A percentile compares a stretch with the other conserved stretches of the same genome.
Conservation (phyloP, 2,797 vertebrate species). For the Gallinago stenura region DNA sequence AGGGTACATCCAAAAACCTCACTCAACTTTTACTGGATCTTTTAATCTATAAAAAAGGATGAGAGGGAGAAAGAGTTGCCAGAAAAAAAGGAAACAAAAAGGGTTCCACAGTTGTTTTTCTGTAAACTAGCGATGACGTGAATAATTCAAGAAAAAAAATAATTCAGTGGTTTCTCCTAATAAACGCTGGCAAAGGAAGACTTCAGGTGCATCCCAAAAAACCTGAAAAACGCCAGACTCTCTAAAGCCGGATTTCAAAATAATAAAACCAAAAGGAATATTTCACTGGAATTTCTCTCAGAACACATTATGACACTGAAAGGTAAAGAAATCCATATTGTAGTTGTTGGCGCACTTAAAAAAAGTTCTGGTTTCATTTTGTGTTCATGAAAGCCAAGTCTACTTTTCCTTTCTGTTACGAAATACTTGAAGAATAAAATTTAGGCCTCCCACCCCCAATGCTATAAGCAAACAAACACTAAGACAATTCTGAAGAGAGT, state of each 20-base stretch:
- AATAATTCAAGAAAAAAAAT: neutral
- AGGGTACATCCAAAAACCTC: neutral
- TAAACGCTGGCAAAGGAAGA: neutral
- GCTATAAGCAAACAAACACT: neutral
- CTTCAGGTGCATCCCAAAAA: neutral
- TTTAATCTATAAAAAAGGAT: neutral
- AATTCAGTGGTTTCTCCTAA: neutral
- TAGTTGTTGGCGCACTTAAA: neutral
- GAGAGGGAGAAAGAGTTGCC: neutral
- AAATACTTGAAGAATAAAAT: neutral
- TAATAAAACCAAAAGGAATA: neutral
- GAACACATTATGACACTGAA: neutral
- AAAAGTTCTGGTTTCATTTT: neutral
- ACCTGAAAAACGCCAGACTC: fast-evolving
- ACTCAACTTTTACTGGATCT: neutral
- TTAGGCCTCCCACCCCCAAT: neutral
- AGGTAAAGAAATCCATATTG: neutral
- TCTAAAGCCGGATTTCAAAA: neutral
- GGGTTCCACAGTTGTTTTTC: neutral
- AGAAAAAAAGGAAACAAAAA: neutral
- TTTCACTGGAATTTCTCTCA: neutral
- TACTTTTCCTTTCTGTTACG: neutral
- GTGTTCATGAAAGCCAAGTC: neutral
- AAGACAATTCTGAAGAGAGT: neutral
- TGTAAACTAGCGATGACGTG: neutral